phyloP scores from a whole-genome alignment of 1,140 invertebrate species.

The Tribolium madens region DNA sequence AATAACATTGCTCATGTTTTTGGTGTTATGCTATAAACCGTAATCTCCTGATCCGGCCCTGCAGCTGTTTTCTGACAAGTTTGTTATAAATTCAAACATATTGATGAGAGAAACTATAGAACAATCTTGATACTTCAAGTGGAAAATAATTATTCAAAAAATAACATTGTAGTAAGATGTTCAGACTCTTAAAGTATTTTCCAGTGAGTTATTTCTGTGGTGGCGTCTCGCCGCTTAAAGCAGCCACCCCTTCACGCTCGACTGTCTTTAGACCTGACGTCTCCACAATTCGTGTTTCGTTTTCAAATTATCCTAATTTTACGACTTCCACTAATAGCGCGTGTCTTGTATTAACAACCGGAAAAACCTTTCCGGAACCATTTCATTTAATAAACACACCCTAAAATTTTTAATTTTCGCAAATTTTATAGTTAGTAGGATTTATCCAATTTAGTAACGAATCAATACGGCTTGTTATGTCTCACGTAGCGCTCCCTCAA shows the following conservation, averaged over 20 bases:
- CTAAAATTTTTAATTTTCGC: constrained; percentile 34
- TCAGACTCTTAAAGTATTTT: background rate
- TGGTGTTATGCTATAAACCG: constrained; percentile 14
- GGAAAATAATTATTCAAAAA: background rate
- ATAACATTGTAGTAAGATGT: background rate
- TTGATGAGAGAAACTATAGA: background rate
- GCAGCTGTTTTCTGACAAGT: constrained; percentile 13
- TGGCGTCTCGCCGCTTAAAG: constrained; percentile 41
- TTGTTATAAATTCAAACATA: constrained; percentile 21
- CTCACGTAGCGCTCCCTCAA: constrained; percentile 29
- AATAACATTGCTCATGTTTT: constrained; percentile 20
- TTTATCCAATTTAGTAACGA: constrained; percentile 15
- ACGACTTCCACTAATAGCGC: constrained; percentile 43
- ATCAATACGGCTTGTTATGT: constrained; percentile 40
- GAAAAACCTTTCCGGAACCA: constrained; percentile 17
- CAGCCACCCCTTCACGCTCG: constrained; percentile 45
- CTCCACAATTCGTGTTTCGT: constrained; percentile 47
- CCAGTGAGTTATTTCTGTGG: constrained; percentile 27
- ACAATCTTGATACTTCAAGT: background rate
- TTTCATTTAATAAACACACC: constrained; percentile 27
- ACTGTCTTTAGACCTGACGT: constrained; percentile 49
- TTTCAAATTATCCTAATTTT: constrained; percentile 52
- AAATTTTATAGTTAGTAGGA: background rate
- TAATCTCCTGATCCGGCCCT: constrained; percentile 30
- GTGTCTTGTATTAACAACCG: constrained; percentile 38